Evolutionary conservation across 2,888 invertebrate genomes (phyloP), one percentile per base, ranked within the genome.

Genomic region (Parnassius apollo): DNA sequence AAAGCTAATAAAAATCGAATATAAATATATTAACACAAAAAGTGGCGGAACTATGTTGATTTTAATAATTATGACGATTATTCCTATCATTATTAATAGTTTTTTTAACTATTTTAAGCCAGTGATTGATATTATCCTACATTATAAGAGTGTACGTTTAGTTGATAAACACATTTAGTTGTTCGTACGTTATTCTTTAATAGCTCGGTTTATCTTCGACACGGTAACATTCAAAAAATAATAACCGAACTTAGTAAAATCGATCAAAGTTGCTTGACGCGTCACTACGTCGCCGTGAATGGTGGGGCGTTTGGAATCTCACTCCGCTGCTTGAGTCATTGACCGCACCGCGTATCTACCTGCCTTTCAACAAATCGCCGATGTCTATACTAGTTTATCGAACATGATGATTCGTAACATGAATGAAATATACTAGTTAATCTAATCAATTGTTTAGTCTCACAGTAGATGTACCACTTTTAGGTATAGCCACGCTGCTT

Each of bases 381-480:
- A 53, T 62, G 62, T 45, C 62, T 62, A 53, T 48, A 49, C 53
- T 62, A 62, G 62, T 57, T 61, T 57, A 62, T 62, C 62, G 48
- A 57, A 62, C 62, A 52, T 57, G 53, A 57, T 53, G 52, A 57
- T 53, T 62, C 48, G 48, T 53, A 62, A 53, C 44, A 59, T 59
- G 12, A 22, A 22, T 49, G 25, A 48, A 9, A 48, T 48, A 48
- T 7, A 44, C 44, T 13, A 11, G 48, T 12, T 48, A 9, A 13
- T 13, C 9, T 48, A 48, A 48, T 25, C 25, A 7, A 25, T 25
- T 4, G 4, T 4, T 25, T 25, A 3, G 25, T 25, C 25, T 3
- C 25, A 25, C 25, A 25, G 7, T 2, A 25, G 25, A 0, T 18
- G 18, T 18, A 18, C 18, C 18, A 18, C 18, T 18, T 18, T 18